Evolutionary conservation across 2,888 invertebrate species (phyloP).

Genomic region (Anaspis maculata): DNA sequence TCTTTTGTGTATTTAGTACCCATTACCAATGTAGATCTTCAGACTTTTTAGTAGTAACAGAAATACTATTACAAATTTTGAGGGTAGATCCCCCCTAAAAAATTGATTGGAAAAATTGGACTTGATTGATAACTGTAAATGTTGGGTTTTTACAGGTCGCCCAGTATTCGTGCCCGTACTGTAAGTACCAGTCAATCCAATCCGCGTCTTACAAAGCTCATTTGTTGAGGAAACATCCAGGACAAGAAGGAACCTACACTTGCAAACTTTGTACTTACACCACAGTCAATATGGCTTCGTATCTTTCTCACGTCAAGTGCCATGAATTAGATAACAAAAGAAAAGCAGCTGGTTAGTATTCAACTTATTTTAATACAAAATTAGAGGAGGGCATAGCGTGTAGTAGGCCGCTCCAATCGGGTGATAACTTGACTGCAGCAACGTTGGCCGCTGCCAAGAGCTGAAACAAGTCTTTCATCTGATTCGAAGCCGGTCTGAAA

Average conservation of each 20-base stretch:
- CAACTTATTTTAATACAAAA: background rate
- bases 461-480: no score
- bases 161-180: slow-evolving; percentile 55
- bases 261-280: slow-evolving; percentile 50
- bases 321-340: slow-evolving; percentile 42
- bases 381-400: no score
- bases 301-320: slow-evolving; percentile 46
- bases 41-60: no score
- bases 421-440: no score
- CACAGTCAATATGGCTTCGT: slow-evolving; percentile 50
- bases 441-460: no score
- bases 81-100: no score
- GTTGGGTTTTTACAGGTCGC: slow-evolving; percentile 21
- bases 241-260: slow-evolving; percentile 43
- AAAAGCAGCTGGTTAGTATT: slow-evolving; percentile 1
- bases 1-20: no score
- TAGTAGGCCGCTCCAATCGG: no score
- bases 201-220: slow-evolving; percentile 59
- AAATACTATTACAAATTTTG: no score
- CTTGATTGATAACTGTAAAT: background rate
- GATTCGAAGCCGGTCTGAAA: no score
- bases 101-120: background rate
- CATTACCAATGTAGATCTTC: no score
- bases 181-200: slow-evolving; percentile 62
- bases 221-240: slow-evolving; percentile 48